A percentile compares a stretch with the other conserved stretches of the same genome.
Conservation (phyloP, 2,113 vertebrate species). For the Neolamprologus ventralis region DNA sequence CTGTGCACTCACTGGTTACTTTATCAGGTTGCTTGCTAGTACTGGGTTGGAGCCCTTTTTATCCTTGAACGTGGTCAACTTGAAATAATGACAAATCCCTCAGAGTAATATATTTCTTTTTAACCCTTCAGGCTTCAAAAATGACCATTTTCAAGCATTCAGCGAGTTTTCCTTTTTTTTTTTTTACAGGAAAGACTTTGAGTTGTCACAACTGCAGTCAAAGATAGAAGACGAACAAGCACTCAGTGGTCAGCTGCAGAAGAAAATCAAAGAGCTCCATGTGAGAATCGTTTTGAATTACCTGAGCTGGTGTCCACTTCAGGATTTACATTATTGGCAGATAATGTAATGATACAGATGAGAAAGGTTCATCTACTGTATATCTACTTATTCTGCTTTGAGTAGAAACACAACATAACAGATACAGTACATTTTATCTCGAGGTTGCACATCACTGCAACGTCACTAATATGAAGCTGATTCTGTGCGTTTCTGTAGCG, state of each 20-base stretch:
- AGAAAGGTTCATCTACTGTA: fast-evolving
- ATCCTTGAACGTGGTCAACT: not conserved
- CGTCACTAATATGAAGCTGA: not conserved
- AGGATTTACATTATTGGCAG: not conserved
- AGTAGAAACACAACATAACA: not conserved
- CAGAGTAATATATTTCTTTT: not conserved
- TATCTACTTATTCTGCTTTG: not conserved
- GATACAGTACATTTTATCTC: not conserved
- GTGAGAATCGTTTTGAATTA: not conserved
- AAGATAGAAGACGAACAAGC: conserved; percentile 55
- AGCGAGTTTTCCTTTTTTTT: not conserved
- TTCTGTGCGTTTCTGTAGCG: not conserved
- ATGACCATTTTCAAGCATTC: fast-evolving
- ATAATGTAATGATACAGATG: not conserved
- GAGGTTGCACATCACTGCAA: not conserved
- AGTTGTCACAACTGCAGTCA: conserved; percentile 43
- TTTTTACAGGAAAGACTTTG: conserved; percentile 57
- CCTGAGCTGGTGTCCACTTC: not conserved
- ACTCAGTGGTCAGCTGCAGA: conserved; percentile 47
- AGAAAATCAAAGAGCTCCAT: conserved; percentile 47
- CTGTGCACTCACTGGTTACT: not conserved
- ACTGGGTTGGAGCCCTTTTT: not conserved
- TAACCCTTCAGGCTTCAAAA: not conserved
- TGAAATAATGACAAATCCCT: not conserved
- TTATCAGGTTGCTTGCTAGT: not conserved